Conservation (phyloP, 2,113 vertebrate genomes). For the Pungitius pungitius region DNA sequence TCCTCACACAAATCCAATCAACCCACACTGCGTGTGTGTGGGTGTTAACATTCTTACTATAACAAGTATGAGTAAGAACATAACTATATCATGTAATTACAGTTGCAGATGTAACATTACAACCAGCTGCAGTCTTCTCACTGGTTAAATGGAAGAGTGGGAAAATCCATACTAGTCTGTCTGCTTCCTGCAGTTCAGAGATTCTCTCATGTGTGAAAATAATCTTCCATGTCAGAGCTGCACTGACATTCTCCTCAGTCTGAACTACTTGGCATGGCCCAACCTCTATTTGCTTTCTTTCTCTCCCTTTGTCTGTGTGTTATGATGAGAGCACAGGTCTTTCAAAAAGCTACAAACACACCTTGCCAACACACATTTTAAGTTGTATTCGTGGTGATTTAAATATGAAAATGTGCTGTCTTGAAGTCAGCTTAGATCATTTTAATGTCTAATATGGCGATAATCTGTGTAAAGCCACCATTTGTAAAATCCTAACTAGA, state of each 20-base stretch:
- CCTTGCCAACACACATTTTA: neutral
- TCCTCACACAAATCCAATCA: neutral
- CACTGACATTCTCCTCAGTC: neutral
- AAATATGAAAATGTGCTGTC: neutral
- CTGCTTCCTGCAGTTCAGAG: slow-evolving; percentile 10
- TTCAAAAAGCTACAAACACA: neutral
- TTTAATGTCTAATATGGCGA: neutral
- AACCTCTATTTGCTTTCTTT: neutral
- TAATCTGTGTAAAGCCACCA: neutral
- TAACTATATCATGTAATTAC: neutral
- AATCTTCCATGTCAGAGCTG: neutral
- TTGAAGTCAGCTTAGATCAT: neutral
- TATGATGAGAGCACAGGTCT: neutral
- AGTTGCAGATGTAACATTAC: neutral
- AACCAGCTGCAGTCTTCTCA: neutral
- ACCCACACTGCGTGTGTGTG: neutral
- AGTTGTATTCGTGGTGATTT: neutral
- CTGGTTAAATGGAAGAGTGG: neutral
- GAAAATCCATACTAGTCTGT: neutral
- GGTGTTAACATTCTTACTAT: neutral
- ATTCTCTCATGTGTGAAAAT: slow-evolving; percentile 12
- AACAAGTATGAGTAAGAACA: neutral
- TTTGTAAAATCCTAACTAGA: neutral
- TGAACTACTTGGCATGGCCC: neutral
- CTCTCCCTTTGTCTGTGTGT: too few relatives aligned